Base-by-base conservation (phyloP, 1,140 invertebrate species). In the Leptopilina clavipes region DNA sequence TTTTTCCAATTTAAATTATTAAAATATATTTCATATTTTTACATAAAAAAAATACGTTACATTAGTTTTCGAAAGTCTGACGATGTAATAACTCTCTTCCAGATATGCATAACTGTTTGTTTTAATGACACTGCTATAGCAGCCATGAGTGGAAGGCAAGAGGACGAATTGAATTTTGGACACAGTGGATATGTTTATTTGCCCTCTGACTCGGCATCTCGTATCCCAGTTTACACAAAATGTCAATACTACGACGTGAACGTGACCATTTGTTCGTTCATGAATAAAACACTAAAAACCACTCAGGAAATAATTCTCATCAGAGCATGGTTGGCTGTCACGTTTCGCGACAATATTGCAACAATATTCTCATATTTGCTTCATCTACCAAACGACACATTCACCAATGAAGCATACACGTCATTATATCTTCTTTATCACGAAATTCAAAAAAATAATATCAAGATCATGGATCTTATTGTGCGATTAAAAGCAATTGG, bases 341-440 rank as follows among this genome's bases (percentile, higher is more conserved):
- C 85, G 70, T 73, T 84, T 70, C 79, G 82, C 56, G 81, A 86
- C 76, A 85, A 86, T 73, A 84, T 85, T 59, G 79, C 82, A 73
- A 79, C 76, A 25, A 78, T 85, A 75, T 79, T 84, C 70, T 82
- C 81, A 71, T 81, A 82, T 77, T 78, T 87, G 77, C 80, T 84
- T 81, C 82, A 85, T 54, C 81, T 82, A 76, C 73, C 73, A 72
- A 82, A 81, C 75, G n/a, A n/a, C n/a, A n/a, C n/a, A n/a, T n/a
- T n/a, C n/a, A n/a, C n/a, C n/a, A n/a, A n/a, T n/a, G n/a, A n/a
- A n/a, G n/a, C n/a, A n/a, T n/a, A n/a, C n/a, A n/a, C n/a, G n/a
- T n/a, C n/a, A n/a, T n/a, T n/a, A n/a, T n/a, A n/a, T n/a, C n/a
- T n/a, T n/a, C n/a, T n/a, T n/a, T n/a, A n/a, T n/a, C n/a, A n/a